Percentiles rank a stretch among this genome's conserved stretches.
Conservation (phyloP, 2,113 vertebrate species). For the Mustela nigripes region DNA sequence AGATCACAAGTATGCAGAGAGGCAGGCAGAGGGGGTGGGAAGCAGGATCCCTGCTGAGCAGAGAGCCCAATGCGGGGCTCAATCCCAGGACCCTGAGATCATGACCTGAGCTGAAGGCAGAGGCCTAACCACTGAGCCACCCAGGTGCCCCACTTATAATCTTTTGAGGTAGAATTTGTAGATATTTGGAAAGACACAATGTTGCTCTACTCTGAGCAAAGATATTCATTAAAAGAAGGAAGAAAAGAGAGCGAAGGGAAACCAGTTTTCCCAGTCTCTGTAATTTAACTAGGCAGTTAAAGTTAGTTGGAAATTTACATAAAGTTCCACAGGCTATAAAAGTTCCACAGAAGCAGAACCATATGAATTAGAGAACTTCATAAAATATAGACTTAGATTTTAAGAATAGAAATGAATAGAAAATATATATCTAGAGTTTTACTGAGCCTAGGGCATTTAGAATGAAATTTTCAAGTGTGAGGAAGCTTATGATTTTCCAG, state of each 20-base stretch:
- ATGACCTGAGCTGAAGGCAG: no score
- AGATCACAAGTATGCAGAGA: no score
- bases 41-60: no score
- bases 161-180: not conserved
- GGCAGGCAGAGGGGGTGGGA: no score
- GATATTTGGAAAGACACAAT: not conserved
- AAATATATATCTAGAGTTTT: not conserved
- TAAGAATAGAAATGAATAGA: not conserved
- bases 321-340: not conserved
- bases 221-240: conserved; percentile 8
- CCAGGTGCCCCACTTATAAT: not conserved
- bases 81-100: no score
- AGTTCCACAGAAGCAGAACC: not conserved
- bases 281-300: conserved; percentile 33
- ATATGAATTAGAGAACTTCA: conserved; percentile 13
- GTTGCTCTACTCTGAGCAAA: not conserved
- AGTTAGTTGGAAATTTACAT: conserved; percentile 42
- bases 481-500: not conserved
- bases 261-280: conserved; percentile 44
- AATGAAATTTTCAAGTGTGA: conserved; percentile 5
- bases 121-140: no score
- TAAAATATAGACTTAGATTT: not conserved
- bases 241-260: not conserved
- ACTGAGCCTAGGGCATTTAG: not conserved
- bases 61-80: no score